Evolutionary conservation across 2,888 invertebrate genomes (phyloP), one percentile per base, ranked within the genome.

Genomic region (Leptopterna dolabrata): DNA sequence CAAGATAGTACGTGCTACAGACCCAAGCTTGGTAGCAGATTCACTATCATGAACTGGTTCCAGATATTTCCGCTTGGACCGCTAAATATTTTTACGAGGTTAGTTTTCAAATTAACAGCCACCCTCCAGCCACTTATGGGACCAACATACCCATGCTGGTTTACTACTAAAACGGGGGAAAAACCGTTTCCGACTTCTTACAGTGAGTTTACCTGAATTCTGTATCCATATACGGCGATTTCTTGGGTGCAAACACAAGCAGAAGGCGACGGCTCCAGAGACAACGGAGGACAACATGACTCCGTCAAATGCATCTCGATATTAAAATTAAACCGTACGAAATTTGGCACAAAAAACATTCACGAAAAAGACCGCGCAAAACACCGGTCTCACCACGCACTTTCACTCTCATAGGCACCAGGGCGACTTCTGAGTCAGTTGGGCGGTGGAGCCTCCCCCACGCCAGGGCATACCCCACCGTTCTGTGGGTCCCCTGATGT

Each of bases 181-280:
- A 4, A 4, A 36, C 36, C 36, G 36, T 2, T 36, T 7, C 7
- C 36, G 36, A 36, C 36, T 7, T 36, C 36, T 4, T 7, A 36
- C 2, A 7, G 2, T 36, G 36, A n/a, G 19, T 30, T 30, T 73
- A 78, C 78, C 78, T 78, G 41, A 45, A 45, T 24, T 19, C 45
- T 76, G 41, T 76, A 73, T 86, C 86, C 86, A 24, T 16, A 47
- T 4, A 86, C 36, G 51, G 86, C 73, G 14, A 86, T 76, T 73
- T 86, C 86, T 36, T 86, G 86, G n/a, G 45, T 24, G 51, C 86
- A 86, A 76, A 86, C 29, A 30, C 86, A 86, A 19, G 86, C 73
- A 3, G 86, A 47, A 13, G 86, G 86, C 1, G 76, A 73, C 2
- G 86, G 76, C 24, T 76, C 86, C 43, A 70, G 30, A 27, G 55